These are phyloP conservation scores for Ptychobarbus kaznakovi DNA, from an alignment of 2,797 vertebrate genomes.

Conservation along the genomic window DNA sequence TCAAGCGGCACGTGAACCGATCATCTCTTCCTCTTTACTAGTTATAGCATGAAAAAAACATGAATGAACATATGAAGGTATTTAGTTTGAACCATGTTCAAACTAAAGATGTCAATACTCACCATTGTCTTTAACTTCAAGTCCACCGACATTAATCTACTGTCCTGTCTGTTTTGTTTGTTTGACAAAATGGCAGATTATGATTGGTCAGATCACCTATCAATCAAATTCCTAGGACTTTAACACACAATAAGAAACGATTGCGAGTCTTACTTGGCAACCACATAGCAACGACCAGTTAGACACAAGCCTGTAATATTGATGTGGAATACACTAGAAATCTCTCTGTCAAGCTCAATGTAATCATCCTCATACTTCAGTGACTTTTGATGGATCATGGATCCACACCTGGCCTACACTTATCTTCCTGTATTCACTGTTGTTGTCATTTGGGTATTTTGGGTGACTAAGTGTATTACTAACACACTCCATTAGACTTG, in stretches of 20 bases:
- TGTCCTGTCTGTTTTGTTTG: not conserved
- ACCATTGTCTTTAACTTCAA: not conserved
- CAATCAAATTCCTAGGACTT: too few species aligned
- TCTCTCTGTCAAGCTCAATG: not conserved
- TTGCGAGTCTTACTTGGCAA: not conserved
- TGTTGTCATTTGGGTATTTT: constrained; percentile 25
- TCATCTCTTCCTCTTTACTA: too few species aligned
- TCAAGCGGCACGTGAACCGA: too few species aligned
- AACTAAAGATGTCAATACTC: not conserved
- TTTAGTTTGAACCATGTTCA: too few species aligned
- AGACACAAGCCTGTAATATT: not conserved
- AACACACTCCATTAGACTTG: constrained; percentile 27
- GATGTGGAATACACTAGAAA: not conserved
- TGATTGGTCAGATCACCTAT: too few species aligned
- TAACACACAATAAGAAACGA: not conserved
- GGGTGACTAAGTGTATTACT: constrained; percentile 41
- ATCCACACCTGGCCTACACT: constrained; percentile 13
- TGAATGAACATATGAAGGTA: too few species aligned
- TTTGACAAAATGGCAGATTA: not conserved
- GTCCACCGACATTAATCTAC: too few species aligned
- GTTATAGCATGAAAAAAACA: too few species aligned
- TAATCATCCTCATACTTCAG: not conserved
- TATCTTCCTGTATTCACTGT: not conserved
- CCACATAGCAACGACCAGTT: not conserved
- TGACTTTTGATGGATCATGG: not conserved